Base-by-base conservation (phyloP, 2,113 vertebrate genomes). In the Benitochromis conjunctus region DNA sequence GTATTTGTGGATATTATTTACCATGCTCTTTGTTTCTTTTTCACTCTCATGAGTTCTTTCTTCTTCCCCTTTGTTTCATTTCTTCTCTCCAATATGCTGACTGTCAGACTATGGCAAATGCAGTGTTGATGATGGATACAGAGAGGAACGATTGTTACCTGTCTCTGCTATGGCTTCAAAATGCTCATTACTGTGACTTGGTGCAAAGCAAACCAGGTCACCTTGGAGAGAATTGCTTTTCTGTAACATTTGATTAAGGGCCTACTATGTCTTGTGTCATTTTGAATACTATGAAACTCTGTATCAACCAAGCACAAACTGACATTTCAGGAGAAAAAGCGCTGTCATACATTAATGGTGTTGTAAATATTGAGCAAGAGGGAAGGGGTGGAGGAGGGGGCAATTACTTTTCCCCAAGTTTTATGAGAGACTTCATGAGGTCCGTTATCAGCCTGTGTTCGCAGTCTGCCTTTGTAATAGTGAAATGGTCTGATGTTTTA, bases 151-250 rank as follows among this genome's bases (percentile, higher is more conserved):
- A 90, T 89, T 85, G 84, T 84, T 89, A 93, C 91, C 89, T 90
- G 92, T 90, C 91, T 85, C 84, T 48, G 64, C 66, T 80, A 48
- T 77, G 85, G 82, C 86, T 86, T 89, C 91, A 88, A 92, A 93
- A 86, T 81, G 91, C 88, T 95, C 91, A 94, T 94, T 94, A 94
- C 79, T 56, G 66, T 88, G 90, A 91, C 81, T 87, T 57, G 88
- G 88, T 86, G 93, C 90, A 79, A 92, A 87, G 94, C 93, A 87
- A 58, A 41, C 16, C 38, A 58, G 93, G 94, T 96, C 94, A 95
- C 95, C 94, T 94, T 96, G 94, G 79, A 53, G 87, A 91, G 91
- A 92, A 94, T 95, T 95, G 94, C 95, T 94, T 94, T 94, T 92
- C 94, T 94, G 94, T 93, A 92, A 43, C 91, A 83, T 94, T 93